Evolutionary conservation across 2,113 vertebrate genomes (phyloP), one percentile per base, ranked within the genome.

Genomic region (Casuarius casuarius): DNA sequence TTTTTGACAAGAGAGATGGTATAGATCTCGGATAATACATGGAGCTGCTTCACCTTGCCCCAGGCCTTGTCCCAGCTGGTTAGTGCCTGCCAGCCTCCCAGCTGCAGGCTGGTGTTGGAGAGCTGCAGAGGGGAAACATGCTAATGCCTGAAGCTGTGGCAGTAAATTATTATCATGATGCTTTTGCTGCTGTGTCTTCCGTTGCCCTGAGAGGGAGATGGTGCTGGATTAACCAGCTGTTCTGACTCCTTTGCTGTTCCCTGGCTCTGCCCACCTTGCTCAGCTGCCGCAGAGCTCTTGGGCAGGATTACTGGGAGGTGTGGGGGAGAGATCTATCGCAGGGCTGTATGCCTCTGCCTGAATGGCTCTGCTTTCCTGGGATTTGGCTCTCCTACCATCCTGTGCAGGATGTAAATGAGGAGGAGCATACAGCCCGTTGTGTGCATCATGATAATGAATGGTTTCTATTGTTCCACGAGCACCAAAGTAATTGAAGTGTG

Each of bases 11-110:
- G 23, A 48, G 26, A 67, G 20, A 4, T 63, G 17, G 9, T 74
- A 2, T 2, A 6, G 22, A 28, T 9, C 44, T 48, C 4, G 5
- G n/a, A 3, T 42, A 0, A 1, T 5, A n/a, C 1, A 5, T 23
- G 31, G 9, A 22, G 18, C 21, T 5, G 44, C 10, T 46, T 67
- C 19, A 10, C 84, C 40, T 62, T 67, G 76, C 33, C 26, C 33
- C 49, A 21, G 44, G 61, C 33, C 23, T 17, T 4, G 1, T 46
- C 59, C 46, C 80, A 73, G 58, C 62, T 59, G n/a, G n/a, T 18
- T 77, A 0, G 3, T 81, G 63, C 63, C 33, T 63, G 48, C 20
- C 28, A 52, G 38, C 23, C 23, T 54, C 56, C 48, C 48, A 48
- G 44, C 66, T 68, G 87, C 56, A 54, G 74, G 48, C 17, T 84